Evolutionary conservation across 2,113 vertebrate genomes (phyloP).

Genomic region (Delphinus delphis): DNA sequence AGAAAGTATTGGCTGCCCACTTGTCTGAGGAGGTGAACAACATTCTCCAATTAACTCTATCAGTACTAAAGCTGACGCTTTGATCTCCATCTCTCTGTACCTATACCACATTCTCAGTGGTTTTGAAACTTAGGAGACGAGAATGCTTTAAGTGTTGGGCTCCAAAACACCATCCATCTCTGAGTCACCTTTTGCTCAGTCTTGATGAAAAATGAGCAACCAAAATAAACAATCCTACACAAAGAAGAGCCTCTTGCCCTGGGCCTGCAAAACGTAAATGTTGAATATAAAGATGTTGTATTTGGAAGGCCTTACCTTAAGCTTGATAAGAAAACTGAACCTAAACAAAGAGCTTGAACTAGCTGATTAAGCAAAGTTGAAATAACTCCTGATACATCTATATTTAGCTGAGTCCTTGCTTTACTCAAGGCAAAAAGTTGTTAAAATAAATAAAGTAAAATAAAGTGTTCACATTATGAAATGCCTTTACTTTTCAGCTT

Average conservation of each 20-base stretch:
- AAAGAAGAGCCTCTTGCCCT: background rate
- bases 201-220: background rate
- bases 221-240: background rate
- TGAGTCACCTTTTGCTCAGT: background rate
- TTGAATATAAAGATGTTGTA: background rate
- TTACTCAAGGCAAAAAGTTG: background rate
- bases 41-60: background rate
- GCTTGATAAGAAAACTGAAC: background rate
- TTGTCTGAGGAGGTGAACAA: background rate
- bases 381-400: background rate
- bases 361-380: background rate
- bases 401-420: conserved; percentile 4
- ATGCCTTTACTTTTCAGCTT: background rate
- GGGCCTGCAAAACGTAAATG: background rate
- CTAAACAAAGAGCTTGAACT: background rate
- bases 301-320: background rate
- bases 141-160: background rate
- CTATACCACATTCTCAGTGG: background rate
- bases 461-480: background rate
- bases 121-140: background rate
- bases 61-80: background rate
- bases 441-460: background rate
- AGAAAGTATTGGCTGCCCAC: background rate
- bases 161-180: background rate
- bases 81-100: background rate